A percentile compares a stretch with the other conserved stretches of the same genome.
These are phyloP conservation scores for Phyllotreta cruciferae DNA, from an alignment of 2,888 invertebrate genomes.

Conservation along the genomic window DNA sequence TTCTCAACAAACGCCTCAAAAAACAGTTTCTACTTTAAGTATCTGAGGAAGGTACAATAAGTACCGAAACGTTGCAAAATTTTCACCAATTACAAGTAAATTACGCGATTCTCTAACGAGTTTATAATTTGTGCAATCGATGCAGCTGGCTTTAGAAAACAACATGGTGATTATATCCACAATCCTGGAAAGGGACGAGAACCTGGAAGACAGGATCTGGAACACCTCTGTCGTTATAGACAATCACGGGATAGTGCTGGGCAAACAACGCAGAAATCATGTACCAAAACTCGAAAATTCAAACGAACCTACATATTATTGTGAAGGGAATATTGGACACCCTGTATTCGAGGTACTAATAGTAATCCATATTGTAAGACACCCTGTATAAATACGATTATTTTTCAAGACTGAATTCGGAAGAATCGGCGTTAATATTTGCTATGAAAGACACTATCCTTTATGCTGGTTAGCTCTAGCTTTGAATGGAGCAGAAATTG, in stretches of 20 bases:
- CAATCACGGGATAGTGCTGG: conserved; percentile 82
- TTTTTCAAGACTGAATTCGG: conserved; percentile 76
- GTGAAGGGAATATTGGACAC: conserved; percentile 93
- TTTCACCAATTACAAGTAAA: too few species aligned
- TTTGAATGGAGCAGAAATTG: conserved; percentile 96
- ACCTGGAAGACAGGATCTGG: conserved; percentile 85
- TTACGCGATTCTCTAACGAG: too few species aligned
- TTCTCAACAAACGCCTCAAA: too few species aligned
- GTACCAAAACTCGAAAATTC: conserved; percentile 97
- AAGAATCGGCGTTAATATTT: conserved; percentile 78
- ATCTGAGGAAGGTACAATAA: too few species aligned
- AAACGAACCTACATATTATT: conserved; percentile 95
- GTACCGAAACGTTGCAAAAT: too few species aligned
- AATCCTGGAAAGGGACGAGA: conserved; percentile 88
- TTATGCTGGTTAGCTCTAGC: conserved; percentile 98
- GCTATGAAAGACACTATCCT: conserved; percentile 97
- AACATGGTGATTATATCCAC: conserved; percentile 95
- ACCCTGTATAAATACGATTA: neutral
- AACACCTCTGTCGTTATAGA: conserved; percentile 95
- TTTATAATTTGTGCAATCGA: too few species aligned
- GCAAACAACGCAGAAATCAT: conserved; percentile 97
- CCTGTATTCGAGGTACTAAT: conserved; percentile 78
- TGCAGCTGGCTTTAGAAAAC: conserved; percentile 75
- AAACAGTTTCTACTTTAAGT: too few species aligned
- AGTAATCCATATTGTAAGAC: neutral